phyloP scores from a whole-genome alignment of 23 tunicate genomes.

The Trididemnum nubilum region DNA sequence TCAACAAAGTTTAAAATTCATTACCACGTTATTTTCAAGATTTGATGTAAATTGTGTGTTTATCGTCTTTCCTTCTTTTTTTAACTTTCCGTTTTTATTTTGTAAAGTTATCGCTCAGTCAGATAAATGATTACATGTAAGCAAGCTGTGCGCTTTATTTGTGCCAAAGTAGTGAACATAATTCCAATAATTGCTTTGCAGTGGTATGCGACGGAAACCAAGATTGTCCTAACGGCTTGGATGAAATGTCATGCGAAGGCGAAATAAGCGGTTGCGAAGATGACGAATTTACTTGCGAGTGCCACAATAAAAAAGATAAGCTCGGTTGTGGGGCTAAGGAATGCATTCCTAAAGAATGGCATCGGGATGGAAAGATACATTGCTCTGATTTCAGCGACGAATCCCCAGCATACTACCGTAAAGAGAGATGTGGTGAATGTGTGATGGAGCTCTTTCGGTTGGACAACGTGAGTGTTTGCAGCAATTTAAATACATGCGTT shows the following conservation, averaged over 20 bases:
- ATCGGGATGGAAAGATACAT: background rate
- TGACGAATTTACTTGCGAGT: background rate
- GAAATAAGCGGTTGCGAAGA: background rate
- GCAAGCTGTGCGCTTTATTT: too few relatives aligned
- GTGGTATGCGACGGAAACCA: background rate
- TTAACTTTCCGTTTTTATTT: too few relatives aligned
- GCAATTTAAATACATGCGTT: too few relatives aligned
- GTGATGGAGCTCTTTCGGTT: background rate
- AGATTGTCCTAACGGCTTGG: background rate
- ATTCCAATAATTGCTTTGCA: background rate
- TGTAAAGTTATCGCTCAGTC: too few relatives aligned
- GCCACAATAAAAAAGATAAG: background rate
- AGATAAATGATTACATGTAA: too few relatives aligned
- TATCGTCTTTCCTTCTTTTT: too few relatives aligned
- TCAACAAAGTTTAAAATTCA: too few relatives aligned
- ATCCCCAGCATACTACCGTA: background rate
- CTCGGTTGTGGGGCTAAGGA: background rate
- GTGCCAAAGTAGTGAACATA: too few relatives aligned
- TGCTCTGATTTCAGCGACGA: background rate
- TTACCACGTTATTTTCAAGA: too few relatives aligned
- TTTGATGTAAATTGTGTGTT: too few relatives aligned
- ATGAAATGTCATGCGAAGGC: background rate
- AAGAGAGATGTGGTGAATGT: background rate
- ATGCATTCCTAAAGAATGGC: background rate
- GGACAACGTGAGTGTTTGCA: background rate